phyloP scores from a whole-genome alignment of 2,888 invertebrate species.

The Athripsodes cinereus region DNA sequence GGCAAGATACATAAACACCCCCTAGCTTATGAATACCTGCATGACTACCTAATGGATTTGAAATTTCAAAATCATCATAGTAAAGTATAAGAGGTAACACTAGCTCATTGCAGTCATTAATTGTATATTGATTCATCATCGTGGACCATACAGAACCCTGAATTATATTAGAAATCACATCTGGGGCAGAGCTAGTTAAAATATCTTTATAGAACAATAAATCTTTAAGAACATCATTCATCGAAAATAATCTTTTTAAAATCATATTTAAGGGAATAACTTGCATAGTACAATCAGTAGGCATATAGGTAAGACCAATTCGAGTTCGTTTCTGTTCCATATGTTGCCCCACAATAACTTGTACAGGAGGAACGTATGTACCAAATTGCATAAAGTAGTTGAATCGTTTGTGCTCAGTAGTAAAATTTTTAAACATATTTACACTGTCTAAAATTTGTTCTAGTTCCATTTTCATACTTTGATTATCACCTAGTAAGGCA shows the following conservation, averaged over 20 bases:
- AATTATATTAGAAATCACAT: background rate
- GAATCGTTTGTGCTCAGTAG: background rate
- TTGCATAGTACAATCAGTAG: background rate
- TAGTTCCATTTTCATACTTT: background rate
- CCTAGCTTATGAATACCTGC: background rate
- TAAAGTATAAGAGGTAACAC: background rate
- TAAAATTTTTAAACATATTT: background rate
- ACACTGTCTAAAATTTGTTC: background rate
- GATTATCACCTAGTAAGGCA: no score
- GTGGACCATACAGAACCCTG: background rate
- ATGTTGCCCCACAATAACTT: background rate
- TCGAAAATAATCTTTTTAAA: background rate
- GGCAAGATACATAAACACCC: background rate
- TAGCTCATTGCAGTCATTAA: background rate
- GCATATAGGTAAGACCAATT: background rate
- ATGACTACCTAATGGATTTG: background rate
- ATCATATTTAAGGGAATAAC: background rate
- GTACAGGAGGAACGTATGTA: background rate
- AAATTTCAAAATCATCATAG: background rate
- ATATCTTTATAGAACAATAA: background rate
- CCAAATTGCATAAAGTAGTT: background rate
- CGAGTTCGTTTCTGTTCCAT: background rate
- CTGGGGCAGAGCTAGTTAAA: background rate
- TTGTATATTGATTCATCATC: background rate
- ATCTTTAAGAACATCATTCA: background rate